A percentile compares a stretch with the other conserved stretches of the same genome.
Conservation (phyloP, 30 jellyfish, hydroid and myxozoan genomes). For the Cassiopea andromeda region DNA sequence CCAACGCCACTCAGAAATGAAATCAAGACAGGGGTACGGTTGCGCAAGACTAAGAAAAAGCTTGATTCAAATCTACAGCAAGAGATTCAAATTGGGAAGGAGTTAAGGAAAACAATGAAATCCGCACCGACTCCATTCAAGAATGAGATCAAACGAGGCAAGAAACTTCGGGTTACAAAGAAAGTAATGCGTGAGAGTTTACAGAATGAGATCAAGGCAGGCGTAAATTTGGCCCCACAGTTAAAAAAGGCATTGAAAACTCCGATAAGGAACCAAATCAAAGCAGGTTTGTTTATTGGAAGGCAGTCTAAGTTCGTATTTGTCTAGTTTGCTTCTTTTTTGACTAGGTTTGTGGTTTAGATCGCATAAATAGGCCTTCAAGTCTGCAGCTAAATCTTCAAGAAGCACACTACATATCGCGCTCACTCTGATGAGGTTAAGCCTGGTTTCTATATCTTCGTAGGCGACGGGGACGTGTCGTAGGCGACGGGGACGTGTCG, state of each 20-base stretch:
- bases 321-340: no score
- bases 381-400: no score
- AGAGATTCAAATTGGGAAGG: slow-evolving; percentile 43
- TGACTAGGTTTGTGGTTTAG: no score
- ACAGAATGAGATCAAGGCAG: slow-evolving; percentile 66
- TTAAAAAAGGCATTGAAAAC: slow-evolving; percentile 69
- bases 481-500: no score
- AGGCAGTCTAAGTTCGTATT: no score
- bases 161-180: slow-evolving; percentile 60
- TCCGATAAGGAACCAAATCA: slow-evolving; percentile 71
- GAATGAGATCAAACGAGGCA: slow-evolving; percentile 51
- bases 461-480: no score
- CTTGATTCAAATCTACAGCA: slow-evolving; percentile 28
- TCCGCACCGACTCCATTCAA: slow-evolving; percentile 70
- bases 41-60: slow-evolving; percentile 48
- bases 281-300: slow-evolving; percentile 76
- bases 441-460: no score
- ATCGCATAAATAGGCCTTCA: no score
- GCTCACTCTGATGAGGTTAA: no score
- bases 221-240: slow-evolving; percentile 33
- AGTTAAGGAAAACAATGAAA: slow-evolving; percentile 38
- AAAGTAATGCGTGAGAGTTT: slow-evolving; percentile 41
- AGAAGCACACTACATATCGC: no score
- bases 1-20: slow-evolving; percentile 85
- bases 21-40: slow-evolving; percentile 47